These are phyloP conservation scores for Thalassarche chlororhynchos DNA, from an alignment of 2,113 vertebrate species.

Conservation along the genomic window DNA sequence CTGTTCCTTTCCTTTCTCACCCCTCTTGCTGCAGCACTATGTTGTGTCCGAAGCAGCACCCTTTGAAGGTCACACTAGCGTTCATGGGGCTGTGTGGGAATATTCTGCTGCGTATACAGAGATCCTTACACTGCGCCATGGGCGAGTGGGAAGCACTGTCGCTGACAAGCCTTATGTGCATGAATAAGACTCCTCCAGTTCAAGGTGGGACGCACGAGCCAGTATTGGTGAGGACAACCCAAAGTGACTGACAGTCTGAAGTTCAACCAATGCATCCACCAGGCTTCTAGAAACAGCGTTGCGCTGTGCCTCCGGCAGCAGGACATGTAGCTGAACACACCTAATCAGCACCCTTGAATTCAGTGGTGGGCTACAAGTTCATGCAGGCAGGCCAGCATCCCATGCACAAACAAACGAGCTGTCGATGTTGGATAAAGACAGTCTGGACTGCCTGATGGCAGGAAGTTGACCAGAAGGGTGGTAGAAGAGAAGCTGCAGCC, in stretches of 20 bases:
- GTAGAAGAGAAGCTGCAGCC: not conserved
- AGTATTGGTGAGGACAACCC: not conserved
- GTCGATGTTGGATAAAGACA: not conserved
- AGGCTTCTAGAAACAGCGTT: not conserved
- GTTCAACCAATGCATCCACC: not conserved
- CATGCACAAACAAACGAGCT: not conserved
- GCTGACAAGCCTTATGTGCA: not conserved
- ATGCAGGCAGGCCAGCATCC: not conserved
- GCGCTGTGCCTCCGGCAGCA: not conserved
- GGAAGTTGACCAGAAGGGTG: not conserved
- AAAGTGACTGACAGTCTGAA: not conserved
- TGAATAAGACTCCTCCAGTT: not conserved
- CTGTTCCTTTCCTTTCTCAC: not conserved
- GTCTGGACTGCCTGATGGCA: not conserved
- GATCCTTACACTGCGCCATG: not conserved
- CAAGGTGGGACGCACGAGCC: not conserved
- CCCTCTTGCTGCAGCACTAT: not conserved
- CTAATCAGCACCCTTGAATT: not conserved
- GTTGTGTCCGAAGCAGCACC: not conserved
- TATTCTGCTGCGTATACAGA: not conserved
- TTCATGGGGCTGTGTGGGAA: not conserved
- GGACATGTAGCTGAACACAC: not conserved
- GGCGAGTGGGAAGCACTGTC: not conserved
- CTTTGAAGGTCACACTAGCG: not conserved
- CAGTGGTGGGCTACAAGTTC: not conserved